phyloP scores from a whole-genome alignment of 2,797 vertebrate species.

The Anas capensis region DNA sequence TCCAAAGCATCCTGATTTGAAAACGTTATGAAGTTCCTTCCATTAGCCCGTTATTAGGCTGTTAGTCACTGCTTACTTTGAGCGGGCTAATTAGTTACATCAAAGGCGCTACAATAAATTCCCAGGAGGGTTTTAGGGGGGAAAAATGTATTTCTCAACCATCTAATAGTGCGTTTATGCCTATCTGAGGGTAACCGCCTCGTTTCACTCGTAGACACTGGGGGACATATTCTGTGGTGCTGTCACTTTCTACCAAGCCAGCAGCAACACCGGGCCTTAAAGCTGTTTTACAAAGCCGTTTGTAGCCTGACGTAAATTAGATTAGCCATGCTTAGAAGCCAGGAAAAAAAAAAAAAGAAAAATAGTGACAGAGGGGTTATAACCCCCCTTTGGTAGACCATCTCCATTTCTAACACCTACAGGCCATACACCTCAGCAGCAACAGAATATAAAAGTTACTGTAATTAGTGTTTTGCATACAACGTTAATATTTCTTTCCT shows the following conservation, averaged over 20 bases:
- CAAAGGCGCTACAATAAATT: slow-evolving; percentile 89
- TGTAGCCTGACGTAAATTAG: slow-evolving; percentile 30
- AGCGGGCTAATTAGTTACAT: slow-evolving; percentile 93
- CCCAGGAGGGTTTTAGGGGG: slow-evolving; percentile 75
- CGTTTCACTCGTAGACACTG: slow-evolving; percentile 88
- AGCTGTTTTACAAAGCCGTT: slow-evolving; percentile 84
- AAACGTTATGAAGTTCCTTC: slow-evolving; percentile 65
- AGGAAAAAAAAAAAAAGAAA: too few species aligned
- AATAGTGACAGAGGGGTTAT: background rate
- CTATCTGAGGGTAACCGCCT: slow-evolving; percentile 89
- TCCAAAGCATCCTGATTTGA: slow-evolving; percentile 58
- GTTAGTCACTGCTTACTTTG: slow-evolving; percentile 84
- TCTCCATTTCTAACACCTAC: background rate
- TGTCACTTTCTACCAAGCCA: slow-evolving; percentile 37
- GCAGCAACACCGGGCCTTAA: slow-evolving; percentile 86
- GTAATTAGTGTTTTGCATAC: background rate
- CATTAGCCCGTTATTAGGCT: slow-evolving; percentile 82
- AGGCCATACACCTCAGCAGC: background rate
- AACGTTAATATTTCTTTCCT: background rate
- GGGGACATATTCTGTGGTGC: slow-evolving; percentile 65
- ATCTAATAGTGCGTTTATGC: slow-evolving; percentile 89
- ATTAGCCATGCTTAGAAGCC: slow-evolving; percentile 26
- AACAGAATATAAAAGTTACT: background rate
- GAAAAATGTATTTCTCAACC: slow-evolving; percentile 75
- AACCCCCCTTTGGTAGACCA: background rate